Conservation (phyloP, 2,797 vertebrate genomes). For the Channa striata region DNA sequence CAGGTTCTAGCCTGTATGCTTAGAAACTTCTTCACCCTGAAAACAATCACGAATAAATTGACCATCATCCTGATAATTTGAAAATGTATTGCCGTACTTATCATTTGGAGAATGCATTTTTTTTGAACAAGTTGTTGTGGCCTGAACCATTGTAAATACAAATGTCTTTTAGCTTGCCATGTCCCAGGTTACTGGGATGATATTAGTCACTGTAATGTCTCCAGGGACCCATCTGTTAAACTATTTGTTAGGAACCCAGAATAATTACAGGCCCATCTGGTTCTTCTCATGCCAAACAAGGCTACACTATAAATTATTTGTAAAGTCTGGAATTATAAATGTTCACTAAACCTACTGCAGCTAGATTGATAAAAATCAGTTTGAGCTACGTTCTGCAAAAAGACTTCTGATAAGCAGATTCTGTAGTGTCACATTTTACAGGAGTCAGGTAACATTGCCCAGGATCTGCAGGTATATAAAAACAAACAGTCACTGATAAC, state of each 20-base stretch:
- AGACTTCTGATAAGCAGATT: slow-evolving; percentile 40
- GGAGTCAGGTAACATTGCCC: slow-evolving; percentile 16
- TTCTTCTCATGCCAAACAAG: slow-evolving; percentile 15
- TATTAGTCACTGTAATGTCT: slow-evolving; percentile 13
- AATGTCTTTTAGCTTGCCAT: slow-evolving; percentile 12
- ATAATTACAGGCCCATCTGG: slow-evolving; percentile 5
- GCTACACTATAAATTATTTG: background rate
- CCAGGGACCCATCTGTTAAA: slow-evolving; percentile 22
- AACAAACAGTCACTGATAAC: slow-evolving; percentile 15
- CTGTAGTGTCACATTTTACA: slow-evolving; percentile 37
- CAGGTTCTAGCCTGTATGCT: background rate
- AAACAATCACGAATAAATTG: slow-evolving; percentile 18
- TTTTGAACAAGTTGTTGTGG: too few species aligned
- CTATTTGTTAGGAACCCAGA: slow-evolving; percentile 4
- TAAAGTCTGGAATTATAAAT: slow-evolving; percentile 3
- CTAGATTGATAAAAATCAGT: slow-evolving; percentile 6
- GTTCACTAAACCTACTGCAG: background rate
- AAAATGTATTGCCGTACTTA: slow-evolving; percentile 8
- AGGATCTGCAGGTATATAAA: slow-evolving; percentile 18
- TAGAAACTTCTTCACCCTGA: background rate
- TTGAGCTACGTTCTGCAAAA: slow-evolving; percentile 25
- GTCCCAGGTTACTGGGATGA: background rate
- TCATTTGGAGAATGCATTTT: slow-evolving; percentile 13
- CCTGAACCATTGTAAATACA: slow-evolving; percentile 10
- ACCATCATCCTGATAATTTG: background rate